phyloP scores from a whole-genome alignment of 2,888 invertebrate genomes.

The Diaperis boleti region DNA sequence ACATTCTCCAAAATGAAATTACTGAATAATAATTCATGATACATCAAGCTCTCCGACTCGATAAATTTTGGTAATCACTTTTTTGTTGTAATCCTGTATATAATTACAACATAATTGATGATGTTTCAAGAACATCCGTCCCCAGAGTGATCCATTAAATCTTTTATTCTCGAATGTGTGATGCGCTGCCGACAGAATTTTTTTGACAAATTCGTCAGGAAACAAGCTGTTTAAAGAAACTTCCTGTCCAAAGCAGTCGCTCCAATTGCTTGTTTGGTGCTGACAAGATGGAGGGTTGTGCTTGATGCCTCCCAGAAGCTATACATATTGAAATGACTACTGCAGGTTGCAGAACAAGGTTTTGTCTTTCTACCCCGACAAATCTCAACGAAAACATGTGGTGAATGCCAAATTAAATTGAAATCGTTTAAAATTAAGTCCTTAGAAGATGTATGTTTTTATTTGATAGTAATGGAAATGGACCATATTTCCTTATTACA shows the following conservation, averaged over 20 bases:
- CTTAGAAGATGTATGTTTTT: too few species aligned
- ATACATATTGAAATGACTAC: background rate
- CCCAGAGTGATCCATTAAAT: slow-evolving; percentile 10
- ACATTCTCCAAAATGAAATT: background rate
- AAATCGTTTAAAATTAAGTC: too few species aligned
- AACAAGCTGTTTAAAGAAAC: slow-evolving; percentile 27
- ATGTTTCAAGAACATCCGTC: slow-evolving; percentile 4
- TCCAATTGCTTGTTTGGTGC: slow-evolving; percentile 21
- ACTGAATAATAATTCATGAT: slow-evolving; percentile 26
- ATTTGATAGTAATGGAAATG: too few species aligned
- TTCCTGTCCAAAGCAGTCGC: slow-evolving; percentile 17
- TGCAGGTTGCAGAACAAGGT: background rate
- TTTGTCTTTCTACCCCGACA: too few species aligned
- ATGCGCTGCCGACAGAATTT: slow-evolving; percentile 8
- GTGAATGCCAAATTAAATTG: too few species aligned
- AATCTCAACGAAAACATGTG: too few species aligned
- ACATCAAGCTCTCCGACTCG: slow-evolving; percentile 1
- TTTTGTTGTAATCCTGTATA: slow-evolving; percentile 14
- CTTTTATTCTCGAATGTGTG: background rate
- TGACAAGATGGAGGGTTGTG: slow-evolving; percentile 16
- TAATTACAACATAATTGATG: slow-evolving; percentile 17
- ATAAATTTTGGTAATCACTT: slow-evolving; percentile 26
- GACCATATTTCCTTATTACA: too few species aligned
- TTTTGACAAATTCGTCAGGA: slow-evolving; percentile 10
- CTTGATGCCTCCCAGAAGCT: slow-evolving; percentile 15